Base-by-base conservation (phyloP, 2,113 vertebrate species). In the Sclerurus mexicanus region DNA sequence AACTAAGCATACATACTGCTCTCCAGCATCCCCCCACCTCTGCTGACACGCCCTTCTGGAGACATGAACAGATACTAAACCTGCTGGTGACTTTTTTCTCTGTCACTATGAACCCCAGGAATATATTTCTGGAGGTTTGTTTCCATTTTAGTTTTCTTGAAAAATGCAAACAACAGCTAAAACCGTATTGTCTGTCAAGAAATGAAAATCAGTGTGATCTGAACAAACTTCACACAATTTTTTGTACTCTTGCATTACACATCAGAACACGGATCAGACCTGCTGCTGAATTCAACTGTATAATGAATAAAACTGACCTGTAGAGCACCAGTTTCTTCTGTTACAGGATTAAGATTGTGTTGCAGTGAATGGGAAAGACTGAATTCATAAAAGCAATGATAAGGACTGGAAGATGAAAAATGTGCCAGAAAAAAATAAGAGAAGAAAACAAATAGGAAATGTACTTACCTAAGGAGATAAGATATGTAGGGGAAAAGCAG, bases 401-500 rank as follows among this genome's bases (percentile, higher is more conserved):
- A 55, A 74, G 28, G 77, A 49, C 10, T 40, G 12, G 19, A 59
- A 55, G 28, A 62, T 42, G 20, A 67, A 75, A 77, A 73, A 62
- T 12, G 23, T 27, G 13, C 35, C 39, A 60, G 35, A 6, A 50
- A 50, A 40, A 40, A 37, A 30, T 27, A 19, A 25, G 49, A 31
- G 17, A 64, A 5, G 4, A 66, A 73, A 47, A 15, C 6, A 78
- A 64, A 69, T 60, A 63, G 5, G 3, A 87, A 78, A 82, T n/a
- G 24, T 18, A 42, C 12, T 72, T 56, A 10, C 17, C 20, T 30
- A 3, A 58, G 20, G 56, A 87, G n/a, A 66, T 40, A 64, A 88
- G 7, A 59, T 12, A 13, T 11, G 2, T 50, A 5, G 6, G 5
- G 6, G 5, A 0, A 55, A 64, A 90, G 4, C 6, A n/a, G 25